These are phyloP conservation scores for Pangasianodon hypophthalmus DNA, from an alignment of 2,113 vertebrate genomes.

Conservation along the genomic window DNA sequence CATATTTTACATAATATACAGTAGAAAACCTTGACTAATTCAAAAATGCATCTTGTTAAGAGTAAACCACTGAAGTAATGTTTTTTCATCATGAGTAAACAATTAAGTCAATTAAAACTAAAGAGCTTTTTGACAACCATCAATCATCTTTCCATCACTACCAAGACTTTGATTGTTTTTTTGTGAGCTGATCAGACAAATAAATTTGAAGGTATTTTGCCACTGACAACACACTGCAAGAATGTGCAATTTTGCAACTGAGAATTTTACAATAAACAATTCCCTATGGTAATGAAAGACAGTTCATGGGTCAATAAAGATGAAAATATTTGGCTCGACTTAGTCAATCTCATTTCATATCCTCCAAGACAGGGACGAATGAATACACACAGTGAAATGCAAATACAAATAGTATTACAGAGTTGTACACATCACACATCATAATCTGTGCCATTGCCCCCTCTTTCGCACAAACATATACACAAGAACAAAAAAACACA, in stretches of 20 bases:
- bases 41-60: not conserved
- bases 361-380: not conserved
- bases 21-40: not conserved
- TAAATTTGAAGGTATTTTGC: constrained; percentile 33
- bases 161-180: not conserved
- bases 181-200: not conserved
- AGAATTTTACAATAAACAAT: constrained; percentile 5
- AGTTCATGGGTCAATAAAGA: constrained; percentile 21
- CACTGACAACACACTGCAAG: constrained; percentile 34
- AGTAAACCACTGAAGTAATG: not conserved
- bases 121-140: not conserved
- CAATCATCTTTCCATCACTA: not conserved
- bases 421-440: not conserved
- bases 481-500: constrained; percentile 4
- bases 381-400: constrained; percentile 1
- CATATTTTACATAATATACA: not conserved
- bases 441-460: not conserved
- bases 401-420: not conserved
- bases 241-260: constrained; percentile 10
- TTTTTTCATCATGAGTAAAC: not conserved
- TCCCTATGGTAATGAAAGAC: constrained; percentile 13
- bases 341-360: constrained; percentile 5
- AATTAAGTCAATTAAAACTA: not conserved
- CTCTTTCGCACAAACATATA: not conserved
- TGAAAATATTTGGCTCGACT: constrained; percentile 17